Conservation (phyloP, 2,113 vertebrate species). For the sheep (Ovis aries) region ARS-UI_Ramb_v3.0 NC_056054.1:80346501-80347000, state of each 20-base stretch:
- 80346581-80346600: not conserved
- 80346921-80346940: not conserved
- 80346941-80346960: not conserved
- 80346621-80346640: not conserved
- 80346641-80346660: not conserved
- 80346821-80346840: slow-evolving; percentile 1
- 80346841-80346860: not conserved
- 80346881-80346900: not conserved
- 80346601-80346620: not conserved
- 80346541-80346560: not conserved
- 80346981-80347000: not conserved
- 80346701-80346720: not conserved
- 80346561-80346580: not conserved
- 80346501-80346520: not conserved
- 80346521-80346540: not conserved
- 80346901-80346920: not conserved
- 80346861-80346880: not conserved
- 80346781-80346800: not conserved
- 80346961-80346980: not conserved
- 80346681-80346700: not conserved
- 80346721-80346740: not conserved
- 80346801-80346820: not conserved
- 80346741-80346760: slow-evolving; percentile 31
- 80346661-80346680: not conserved
- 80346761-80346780: not conserved